These are phyloP conservation scores for Barypeithes pellucidus DNA, from an alignment of 2,888 invertebrate species.

Conservation along the genomic window DNA sequence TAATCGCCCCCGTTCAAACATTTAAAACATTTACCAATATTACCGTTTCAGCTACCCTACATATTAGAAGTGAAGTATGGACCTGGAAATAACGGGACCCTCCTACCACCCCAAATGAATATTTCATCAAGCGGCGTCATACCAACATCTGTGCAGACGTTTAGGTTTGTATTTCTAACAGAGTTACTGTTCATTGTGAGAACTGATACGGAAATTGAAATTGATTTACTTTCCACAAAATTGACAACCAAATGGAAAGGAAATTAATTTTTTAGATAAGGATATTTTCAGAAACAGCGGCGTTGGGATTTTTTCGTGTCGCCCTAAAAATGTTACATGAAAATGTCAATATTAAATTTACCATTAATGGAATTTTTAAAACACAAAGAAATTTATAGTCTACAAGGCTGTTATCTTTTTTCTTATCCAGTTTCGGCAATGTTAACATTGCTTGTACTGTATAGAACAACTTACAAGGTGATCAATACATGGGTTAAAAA, in stretches of 20 bases:
- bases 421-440: too few relatives aligned
- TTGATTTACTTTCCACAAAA: conserved; percentile 32
- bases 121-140: conserved; percentile 87
- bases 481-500: too few relatives aligned
- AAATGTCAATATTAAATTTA: too few relatives aligned
- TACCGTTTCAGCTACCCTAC: conserved; percentile 78
- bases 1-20: background rate
- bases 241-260: conserved; percentile 36
- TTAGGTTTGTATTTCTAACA: conserved; percentile 72
- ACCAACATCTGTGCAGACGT: conserved; percentile 84
- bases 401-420: too few relatives aligned
- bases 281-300: background rate
- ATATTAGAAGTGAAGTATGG: conserved; percentile 85
- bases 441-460: too few relatives aligned
- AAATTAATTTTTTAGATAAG: conserved; percentile 23
- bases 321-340: too few relatives aligned
- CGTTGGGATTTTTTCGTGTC: background rate
- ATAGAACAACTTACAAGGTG: too few relatives aligned
- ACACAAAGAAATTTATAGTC: too few relatives aligned
- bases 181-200: conserved; percentile 34
- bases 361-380: too few relatives aligned
- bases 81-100: conserved; percentile 78
- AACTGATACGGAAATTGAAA: conserved; percentile 43
- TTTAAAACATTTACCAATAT: conserved; percentile 55
- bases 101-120: conserved; percentile 86